Evolutionary conservation across 1,140 invertebrate species (phyloP), one percentile per base, ranked within the genome.

Genomic region (Armadillidium nasatum): DNA sequence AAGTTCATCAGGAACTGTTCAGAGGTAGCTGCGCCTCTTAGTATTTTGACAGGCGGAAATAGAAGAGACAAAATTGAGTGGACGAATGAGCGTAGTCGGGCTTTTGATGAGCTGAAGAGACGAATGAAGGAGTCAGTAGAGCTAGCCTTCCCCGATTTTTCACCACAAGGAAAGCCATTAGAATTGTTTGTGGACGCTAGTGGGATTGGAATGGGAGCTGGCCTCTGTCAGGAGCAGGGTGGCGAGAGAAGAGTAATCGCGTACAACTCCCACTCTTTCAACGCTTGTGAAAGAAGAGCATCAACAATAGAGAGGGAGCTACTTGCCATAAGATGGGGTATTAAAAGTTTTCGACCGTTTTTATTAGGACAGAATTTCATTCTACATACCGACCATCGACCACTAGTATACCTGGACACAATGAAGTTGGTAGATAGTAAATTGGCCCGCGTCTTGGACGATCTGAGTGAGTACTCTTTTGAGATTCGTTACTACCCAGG

Each of bases 261-360:
- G 10, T 72, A 43, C 10, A 72, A 72, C 33, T 72, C 71, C 11
- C 44, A 45, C 11, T 23, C 71, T 0, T 72, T 72, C 10, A 33
- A 43, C 15, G 50, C 7, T n/a, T n/a, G n/a, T 11, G 43, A 72
- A 21, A 22, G 44, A 7, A 43, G 10, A n/a, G 44, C 44, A 9
- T 72, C 43, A 11, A 44, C 71, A 3, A 72, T 72, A n/a, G 6
- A 44, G n/a, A n/a, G 71, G 19, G 71, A 44, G 10, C 50, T 72
- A 10, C 11, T 22, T 2, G 43, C 71, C 0, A 72, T 72, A 7
- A 43, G 43, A n/a, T 72, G 71, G 71, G 71, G 71, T 7, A 43
- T 72, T 44, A 72, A 72, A 43, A 44, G 44, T 15, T 72, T 72
- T 23, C 11, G 71, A 43, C 71, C 71, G 13, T 72, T 44, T 10